Evolutionary conservation across 2,113 vertebrate genomes (phyloP).

Genomic region (Acinonyx jubatus): DNA sequence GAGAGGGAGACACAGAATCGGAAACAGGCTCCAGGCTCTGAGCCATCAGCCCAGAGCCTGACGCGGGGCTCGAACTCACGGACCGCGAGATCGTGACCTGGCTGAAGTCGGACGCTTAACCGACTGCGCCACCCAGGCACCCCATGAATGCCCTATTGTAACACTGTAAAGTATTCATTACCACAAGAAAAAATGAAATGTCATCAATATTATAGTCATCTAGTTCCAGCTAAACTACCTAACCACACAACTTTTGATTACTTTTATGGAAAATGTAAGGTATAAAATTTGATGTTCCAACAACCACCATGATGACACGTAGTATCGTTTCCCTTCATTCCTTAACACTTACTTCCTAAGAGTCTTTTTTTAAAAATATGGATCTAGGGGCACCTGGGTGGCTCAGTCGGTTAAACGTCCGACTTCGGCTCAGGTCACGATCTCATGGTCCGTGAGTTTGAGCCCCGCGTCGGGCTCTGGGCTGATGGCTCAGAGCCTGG

Average conservation of each 20-base stretch:
- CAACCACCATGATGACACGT: background rate
- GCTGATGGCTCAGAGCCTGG: too few species aligned
- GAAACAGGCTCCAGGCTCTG: too few species aligned
- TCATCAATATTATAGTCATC: background rate
- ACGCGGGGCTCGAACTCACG: too few species aligned
- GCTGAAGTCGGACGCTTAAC: too few species aligned
- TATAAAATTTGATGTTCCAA: background rate
- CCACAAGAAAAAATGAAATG: background rate
- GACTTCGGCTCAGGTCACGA: too few species aligned
- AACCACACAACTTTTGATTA: background rate
- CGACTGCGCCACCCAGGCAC: too few species aligned
- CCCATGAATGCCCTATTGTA: background rate
- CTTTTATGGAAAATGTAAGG: background rate
- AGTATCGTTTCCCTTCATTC: background rate
- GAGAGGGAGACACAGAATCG: too few species aligned
- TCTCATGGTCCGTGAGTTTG: too few species aligned
- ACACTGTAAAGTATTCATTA: background rate
- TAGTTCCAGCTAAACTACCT: background rate
- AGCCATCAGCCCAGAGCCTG: too few species aligned
- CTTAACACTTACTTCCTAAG: background rate
- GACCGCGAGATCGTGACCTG: too few species aligned
- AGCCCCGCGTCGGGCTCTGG: too few species aligned
- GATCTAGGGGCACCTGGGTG: background rate
- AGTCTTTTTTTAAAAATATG: background rate
- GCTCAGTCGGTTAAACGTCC: too few species aligned